Conservation (phyloP, 1,140 invertebrate genomes). For the Drosophila sucinea region DNA sequence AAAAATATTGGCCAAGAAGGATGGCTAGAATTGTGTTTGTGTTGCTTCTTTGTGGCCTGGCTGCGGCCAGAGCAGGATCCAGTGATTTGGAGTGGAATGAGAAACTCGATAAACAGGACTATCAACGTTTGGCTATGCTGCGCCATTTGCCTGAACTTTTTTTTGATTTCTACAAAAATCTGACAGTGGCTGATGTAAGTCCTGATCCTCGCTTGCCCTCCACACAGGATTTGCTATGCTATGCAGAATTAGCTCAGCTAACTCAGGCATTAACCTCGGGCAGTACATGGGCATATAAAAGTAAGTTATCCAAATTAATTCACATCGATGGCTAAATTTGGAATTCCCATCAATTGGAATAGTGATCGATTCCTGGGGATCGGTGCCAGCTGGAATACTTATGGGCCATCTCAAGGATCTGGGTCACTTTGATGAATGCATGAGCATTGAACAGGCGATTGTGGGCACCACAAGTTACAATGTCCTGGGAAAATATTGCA, state of each 20-base stretch:
- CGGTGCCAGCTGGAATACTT: constrained; percentile 61
- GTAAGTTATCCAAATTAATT: constrained; percentile 24
- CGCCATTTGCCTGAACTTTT: constrained; percentile 41
- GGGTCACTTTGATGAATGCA: constrained; percentile 66
- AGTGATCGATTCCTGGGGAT: constrained; percentile 75
- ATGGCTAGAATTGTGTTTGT: constrained; percentile 26
- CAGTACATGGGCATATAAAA: constrained; percentile 48
- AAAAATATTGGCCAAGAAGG: constrained; percentile 3
- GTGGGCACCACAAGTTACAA: not conserved
- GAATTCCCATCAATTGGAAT: not conserved
- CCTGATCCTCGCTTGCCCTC: constrained; percentile 27
- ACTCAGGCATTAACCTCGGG: constrained; percentile 22
- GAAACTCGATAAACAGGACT: constrained; percentile 34
- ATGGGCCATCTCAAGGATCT: constrained; percentile 49
- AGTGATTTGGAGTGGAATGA: not conserved
- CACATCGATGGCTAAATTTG: not conserved
- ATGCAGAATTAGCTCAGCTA: constrained; percentile 41
- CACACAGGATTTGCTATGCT: constrained; percentile 49
- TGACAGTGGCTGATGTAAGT: constrained; percentile 36
- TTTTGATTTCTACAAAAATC: constrained; percentile 29
- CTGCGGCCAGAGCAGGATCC: not conserved
- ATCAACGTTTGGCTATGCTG: constrained; percentile 32
- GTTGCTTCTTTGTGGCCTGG: constrained; percentile 27
- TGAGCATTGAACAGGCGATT: constrained; percentile 42
- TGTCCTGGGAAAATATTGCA: constrained; percentile 56